phyloP scores from a whole-genome alignment of 1,140 invertebrate species.

The Maconellicoccus hirsutus region DNA sequence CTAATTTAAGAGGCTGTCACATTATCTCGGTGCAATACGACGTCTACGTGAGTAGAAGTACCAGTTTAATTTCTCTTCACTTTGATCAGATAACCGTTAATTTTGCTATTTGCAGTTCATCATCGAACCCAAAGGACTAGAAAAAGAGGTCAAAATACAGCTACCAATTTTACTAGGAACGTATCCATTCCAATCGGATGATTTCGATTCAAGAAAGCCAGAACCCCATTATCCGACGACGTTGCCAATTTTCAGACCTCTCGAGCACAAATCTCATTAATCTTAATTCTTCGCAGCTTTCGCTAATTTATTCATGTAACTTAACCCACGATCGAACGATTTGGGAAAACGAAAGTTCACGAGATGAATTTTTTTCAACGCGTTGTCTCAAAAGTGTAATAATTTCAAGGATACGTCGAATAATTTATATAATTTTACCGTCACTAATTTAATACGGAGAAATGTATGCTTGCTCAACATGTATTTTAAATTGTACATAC shows the following conservation, averaged over 20 bases:
- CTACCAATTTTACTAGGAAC: constrained; percentile 85
- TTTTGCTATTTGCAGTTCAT: constrained; percentile 57
- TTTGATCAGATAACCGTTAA: background rate
- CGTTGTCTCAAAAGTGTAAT: too few relatives aligned
- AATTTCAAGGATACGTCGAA: too few relatives aligned
- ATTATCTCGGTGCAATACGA: constrained; percentile 90
- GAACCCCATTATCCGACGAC: constrained; percentile 81
- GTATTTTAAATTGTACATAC: too few relatives aligned
- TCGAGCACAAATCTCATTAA: constrained; percentile 32
- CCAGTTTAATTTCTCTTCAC: too few relatives aligned
- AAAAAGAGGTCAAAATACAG: constrained; percentile 84
- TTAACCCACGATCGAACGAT: too few relatives aligned
- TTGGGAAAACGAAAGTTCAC: too few relatives aligned
- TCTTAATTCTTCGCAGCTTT: background rate
- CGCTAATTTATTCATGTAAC: too few relatives aligned
- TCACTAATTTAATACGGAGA: too few relatives aligned
- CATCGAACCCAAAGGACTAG: constrained; percentile 76
- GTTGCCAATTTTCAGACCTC: constrained; percentile 78
- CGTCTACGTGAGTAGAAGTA: constrained; percentile 66
- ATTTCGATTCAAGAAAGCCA: constrained; percentile 48
- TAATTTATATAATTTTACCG: too few relatives aligned
- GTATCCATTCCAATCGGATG: constrained; percentile 62
- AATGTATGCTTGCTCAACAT: too few relatives aligned
- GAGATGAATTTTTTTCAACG: too few relatives aligned
- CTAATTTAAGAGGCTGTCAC: constrained; percentile 87